Conservation (phyloP, 2,113 vertebrate species). For the Rostratula benghalensis region DNA sequence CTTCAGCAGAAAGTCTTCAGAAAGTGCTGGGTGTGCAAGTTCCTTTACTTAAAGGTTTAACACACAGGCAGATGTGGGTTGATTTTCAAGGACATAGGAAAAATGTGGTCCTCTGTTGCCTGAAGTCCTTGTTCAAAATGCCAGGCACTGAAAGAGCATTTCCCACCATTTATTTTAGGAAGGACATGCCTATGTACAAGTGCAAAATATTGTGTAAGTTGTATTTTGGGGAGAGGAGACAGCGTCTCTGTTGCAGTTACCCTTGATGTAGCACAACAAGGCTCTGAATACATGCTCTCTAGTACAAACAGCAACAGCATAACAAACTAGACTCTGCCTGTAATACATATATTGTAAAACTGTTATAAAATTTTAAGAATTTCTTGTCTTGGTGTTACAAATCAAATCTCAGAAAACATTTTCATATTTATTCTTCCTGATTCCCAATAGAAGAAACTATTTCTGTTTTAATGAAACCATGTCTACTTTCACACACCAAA, state of each 20-base stretch:
- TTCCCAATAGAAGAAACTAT: background rate
- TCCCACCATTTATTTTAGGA: background rate
- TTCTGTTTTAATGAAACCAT: background rate
- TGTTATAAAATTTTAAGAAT: background rate
- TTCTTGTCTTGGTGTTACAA: background rate
- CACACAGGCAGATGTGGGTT: background rate
- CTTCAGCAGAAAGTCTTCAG: background rate
- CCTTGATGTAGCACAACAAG: background rate
- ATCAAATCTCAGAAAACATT: background rate
- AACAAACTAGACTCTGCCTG: background rate
- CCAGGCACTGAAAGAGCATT: background rate
- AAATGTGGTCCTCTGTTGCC: background rate
- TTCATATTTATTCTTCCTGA: background rate
- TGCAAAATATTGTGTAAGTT: background rate
- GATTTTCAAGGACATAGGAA: background rate
- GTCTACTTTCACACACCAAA: background rate
- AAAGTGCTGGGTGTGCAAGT: slow-evolving; percentile 7
- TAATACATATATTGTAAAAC: background rate
- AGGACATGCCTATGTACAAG: background rate
- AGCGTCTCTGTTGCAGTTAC: background rate
- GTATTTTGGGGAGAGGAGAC: background rate
- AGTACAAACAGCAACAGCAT: fast-evolving
- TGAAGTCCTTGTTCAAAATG: background rate
- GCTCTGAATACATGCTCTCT: background rate
- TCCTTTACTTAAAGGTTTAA: background rate